Base-by-base conservation (phyloP, 2,797 vertebrate genomes). In the Sus cebifrons region DNA sequence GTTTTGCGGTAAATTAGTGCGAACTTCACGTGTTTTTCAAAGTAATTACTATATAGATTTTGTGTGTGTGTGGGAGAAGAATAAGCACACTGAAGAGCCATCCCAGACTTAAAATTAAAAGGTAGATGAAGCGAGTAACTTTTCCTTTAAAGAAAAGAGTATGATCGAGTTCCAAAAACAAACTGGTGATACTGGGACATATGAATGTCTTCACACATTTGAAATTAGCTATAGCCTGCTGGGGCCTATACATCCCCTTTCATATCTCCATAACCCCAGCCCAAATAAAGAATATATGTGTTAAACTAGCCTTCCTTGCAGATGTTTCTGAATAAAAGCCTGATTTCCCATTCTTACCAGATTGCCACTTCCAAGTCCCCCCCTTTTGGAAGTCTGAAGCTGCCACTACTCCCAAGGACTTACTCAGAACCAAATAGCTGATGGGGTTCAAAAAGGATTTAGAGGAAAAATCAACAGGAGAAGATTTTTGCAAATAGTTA, bases 281-380 rank as follows among this genome's bases (percentile, higher is more conserved):
- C 40, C 29, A 67, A 52, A 96, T 90, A 65, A 93, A 40, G 29
- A 79, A 25, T 60, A 32, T 54, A 44, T 78, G 23, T 40, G 13
- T 60, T 54, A 67, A 77, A 81, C n/a, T 49, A 82, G 21, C 3
- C 16, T 90, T 90, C 18, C 86, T 81, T 90, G 23, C 36, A 93
- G 65, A 87, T 93, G 5, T 86, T 86, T 92, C 29, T 90, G 88
- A 60, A 73, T 84, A 67, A 96, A 96, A 62, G 62, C 15, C 8
- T 17, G 75, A 44, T 10, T 15, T 96, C 8, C 36, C 6, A 36
- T 64, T 94, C 20, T 68, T 93, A 96, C 14, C n/a, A 12, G 84
- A 60, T 77, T 11, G 16, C 64, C 44, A 86, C 52, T 44, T 93
- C 6, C n/a, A 79, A 78, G 52, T 78, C 27, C n/a, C 67, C 67